Evolutionary conservation across 2,797 vertebrate species (phyloP), one percentile per base, ranked within the genome.

Genomic region (Phalloptychus januarius): DNA sequence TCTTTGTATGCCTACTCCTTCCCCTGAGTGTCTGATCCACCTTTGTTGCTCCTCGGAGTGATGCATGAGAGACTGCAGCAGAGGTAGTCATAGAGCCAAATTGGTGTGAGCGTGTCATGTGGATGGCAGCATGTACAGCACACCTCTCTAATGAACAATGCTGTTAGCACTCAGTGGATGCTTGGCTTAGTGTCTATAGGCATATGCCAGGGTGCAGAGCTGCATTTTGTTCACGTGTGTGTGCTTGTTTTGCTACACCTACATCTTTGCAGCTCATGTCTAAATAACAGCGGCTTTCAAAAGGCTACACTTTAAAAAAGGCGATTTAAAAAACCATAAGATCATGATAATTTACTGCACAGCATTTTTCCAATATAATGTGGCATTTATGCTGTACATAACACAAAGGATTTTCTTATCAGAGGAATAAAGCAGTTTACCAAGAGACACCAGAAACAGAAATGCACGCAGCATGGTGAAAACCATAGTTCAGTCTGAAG

Each of bases 101-200:
- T 16, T 73, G 72, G 72, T 73, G 72, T 40, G 72, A 54, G 50
- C 31, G 13, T 54, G 72, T 36, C 18, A 52, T 71, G 31, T 38
- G 42, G 67, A 70, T 70, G 67, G 40, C 67, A 44, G 40, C 67
- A 44, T 70, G 42, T 16, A 28, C 40, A 45, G 42, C 67, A 28
- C 25, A 44, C 12, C 13, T 23, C 40, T 44, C 67, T 16, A n/a
- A 25, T 42, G 38, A 70, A 70, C 67, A 70, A 44, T 2, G 12
- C 67, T 44, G 40, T 45, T 16, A 70, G 67, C 42, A 16, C 38
- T 42, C 25, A 45, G 67, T 28, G 67, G 67, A 70, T 16, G 67
- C 67, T 70, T 40, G 67, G 6, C 28, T 8, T 28, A 45, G 38
- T 67, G 36, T 67, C 20, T 67, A 10, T 5, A 67, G 12, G 36